Percentiles rank a stretch among this genome's conserved stretches.
Evolutionary conservation across 2,113 vertebrate species (phyloP).

Genomic region (Fregetta grallaria): DNA sequence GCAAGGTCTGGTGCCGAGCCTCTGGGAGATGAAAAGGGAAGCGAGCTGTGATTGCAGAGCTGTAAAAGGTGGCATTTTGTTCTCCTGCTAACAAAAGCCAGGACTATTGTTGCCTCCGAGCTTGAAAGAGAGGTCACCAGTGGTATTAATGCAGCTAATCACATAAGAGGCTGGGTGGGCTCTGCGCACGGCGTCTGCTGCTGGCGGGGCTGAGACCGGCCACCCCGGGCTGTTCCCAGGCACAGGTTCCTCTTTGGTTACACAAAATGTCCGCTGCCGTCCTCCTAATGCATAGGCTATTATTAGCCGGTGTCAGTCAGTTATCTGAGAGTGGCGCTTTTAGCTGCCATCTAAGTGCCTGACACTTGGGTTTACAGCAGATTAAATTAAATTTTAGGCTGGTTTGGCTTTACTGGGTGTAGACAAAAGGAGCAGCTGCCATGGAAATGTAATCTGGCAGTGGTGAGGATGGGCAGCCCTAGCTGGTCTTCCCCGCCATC

Average conservation of each 20-base stretch:
- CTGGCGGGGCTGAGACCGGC: conserved; percentile 48
- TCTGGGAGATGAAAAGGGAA: conserved; percentile 35
- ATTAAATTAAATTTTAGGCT: conserved; percentile 94
- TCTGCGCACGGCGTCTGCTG: not conserved
- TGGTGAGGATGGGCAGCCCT: conserved; percentile 42
- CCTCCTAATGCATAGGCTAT: conserved; percentile 74
- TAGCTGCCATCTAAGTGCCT: conserved; percentile 86
- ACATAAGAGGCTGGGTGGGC: conserved; percentile 66
- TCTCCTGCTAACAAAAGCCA: conserved; percentile 49
- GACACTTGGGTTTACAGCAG: conserved; percentile 86
- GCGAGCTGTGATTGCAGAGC: not conserved
- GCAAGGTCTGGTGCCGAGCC: not conserved
- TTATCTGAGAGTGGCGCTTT: conserved; percentile 88
- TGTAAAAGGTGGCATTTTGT: conserved; percentile 53
- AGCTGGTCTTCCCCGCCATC: not conserved
- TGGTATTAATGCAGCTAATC: conserved; percentile 75
- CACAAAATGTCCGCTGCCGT: conserved; percentile 82
- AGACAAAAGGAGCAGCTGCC: conserved; percentile 90
- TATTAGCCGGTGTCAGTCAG: conserved; percentile 87
- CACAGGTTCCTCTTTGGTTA: conserved; percentile 76
- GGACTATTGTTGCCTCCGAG: not conserved
- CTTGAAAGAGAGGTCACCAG: conserved; percentile 58
- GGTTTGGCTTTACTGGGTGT: conserved; percentile 82
- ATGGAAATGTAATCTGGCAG: conserved; percentile 82
- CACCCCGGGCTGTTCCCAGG: conserved; percentile 68